Evolutionary conservation across 2,113 vertebrate species (phyloP), one percentile per base, ranked within the genome.

Genomic region (Chamaea fasciata): DNA sequence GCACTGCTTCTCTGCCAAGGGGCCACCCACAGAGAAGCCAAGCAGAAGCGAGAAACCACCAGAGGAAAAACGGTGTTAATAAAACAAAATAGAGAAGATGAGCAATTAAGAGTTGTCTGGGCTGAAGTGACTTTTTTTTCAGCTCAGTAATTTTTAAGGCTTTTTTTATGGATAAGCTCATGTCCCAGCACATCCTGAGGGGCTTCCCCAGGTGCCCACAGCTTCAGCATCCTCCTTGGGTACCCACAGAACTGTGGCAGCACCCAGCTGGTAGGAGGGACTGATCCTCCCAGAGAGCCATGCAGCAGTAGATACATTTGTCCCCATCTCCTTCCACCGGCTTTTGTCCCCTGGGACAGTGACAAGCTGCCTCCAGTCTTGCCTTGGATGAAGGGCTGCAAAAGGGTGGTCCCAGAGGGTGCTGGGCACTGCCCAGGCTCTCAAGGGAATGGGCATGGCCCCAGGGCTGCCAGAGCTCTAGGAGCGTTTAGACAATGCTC

Each of bases 271-370:
- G 21, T 9, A 26, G 56, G 24, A 52, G 52, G 28, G 70, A 65
- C 30, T 0, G 0, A 71, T 16, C 10, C 31, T 30, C 24, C 28
- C 22, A 4, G 31, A 60, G 15, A 65, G n/a, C n/a, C 2, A 6
- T 31, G 47, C 39, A 50, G 22, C n/a, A n/a, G 23, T 17, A 31
- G 26, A 30, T 50, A 15, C 20, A 67, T 41, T 68, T 71, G 37
- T 60, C 24, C 59, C 47, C 30, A 11, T 27, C 14, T 13, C 52
- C 27, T 46, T 37, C 63, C 5, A 18, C 28, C 41, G 33, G 26
- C 52, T 62, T 78, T 64, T 74, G 70, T 69, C 12, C 50, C 27
- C 27, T 30, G 16, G 27, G 37, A 41, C 2, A 19, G 56, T 33
- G 50, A 37, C 23, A 73, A 49, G 47, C 68, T 57, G 52, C 30